These are phyloP conservation scores for Simalia tracyae DNA, from an alignment of 2,797 vertebrate genomes.

Conservation along the genomic window DNA sequence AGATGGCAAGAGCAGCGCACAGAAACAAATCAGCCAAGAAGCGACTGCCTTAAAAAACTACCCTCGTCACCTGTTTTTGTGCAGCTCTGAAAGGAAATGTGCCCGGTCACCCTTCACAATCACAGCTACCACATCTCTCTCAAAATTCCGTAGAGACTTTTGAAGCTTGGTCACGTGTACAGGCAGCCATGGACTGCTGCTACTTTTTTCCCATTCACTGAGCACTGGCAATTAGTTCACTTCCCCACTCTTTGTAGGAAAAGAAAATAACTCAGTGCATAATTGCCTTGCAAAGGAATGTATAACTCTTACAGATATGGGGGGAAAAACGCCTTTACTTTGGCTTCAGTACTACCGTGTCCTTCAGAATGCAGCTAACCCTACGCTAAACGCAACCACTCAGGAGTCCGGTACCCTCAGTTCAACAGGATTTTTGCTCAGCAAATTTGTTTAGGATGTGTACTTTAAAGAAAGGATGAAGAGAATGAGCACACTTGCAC, in stretches of 20 bases:
- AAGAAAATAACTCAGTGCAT: neutral
- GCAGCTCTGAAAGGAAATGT: slow-evolving; percentile 49
- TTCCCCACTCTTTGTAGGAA: neutral
- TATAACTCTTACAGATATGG: neutral
- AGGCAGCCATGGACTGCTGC: slow-evolving; percentile 20
- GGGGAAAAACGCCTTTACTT: neutral
- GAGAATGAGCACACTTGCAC: neutral
- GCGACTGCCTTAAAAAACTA: slow-evolving; percentile 1
- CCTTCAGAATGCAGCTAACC: neutral
- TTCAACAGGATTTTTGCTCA: neutral
- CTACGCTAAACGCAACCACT: neutral
- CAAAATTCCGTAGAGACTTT: neutral
- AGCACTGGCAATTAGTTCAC: neutral
- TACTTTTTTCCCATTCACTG: neutral
- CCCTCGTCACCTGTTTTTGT: slow-evolving; percentile 41
- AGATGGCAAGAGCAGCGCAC: slow-evolving; percentile 58
- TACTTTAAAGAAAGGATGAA: neutral
- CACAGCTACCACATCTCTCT: slow-evolving; percentile 23
- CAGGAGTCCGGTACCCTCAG: neutral
- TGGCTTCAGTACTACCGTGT: too few species aligned
- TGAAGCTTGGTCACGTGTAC: neutral
- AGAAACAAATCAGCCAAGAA: neutral
- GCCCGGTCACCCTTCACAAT: slow-evolving; percentile 37
- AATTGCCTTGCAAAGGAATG: neutral
- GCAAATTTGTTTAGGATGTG: neutral